Percentiles rank a stretch among this genome's conserved stretches.
Conservation (phyloP, 2,888 invertebrate genomes). For the Frankliniella intonsa region DNA sequence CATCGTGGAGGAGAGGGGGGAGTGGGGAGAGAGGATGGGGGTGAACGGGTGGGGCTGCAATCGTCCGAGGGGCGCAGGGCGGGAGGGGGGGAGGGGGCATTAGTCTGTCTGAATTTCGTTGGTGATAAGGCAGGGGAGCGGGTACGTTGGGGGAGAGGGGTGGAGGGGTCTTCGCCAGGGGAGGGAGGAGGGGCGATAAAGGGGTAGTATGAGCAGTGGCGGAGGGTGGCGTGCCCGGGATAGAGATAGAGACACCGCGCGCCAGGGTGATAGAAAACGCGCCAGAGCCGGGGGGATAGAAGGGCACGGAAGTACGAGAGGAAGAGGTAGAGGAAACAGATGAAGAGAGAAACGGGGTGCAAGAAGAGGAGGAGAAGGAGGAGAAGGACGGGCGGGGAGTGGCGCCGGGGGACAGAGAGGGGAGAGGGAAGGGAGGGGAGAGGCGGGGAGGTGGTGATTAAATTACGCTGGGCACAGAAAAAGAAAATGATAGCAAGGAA, state of each 20-base stretch:
- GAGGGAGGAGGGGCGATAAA: neutral
- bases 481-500: slow-evolving; percentile 24
- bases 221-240: neutral
- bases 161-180: neutral
- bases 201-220: neutral
- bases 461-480: slow-evolving; percentile 22
- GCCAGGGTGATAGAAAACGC: neutral
- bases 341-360: neutral
- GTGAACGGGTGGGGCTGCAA: neutral
- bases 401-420: neutral
- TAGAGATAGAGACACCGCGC: neutral
- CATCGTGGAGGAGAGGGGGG: neutral
- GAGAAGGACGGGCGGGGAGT: neutral
- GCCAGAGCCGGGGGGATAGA: neutral
- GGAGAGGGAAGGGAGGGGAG: neutral
- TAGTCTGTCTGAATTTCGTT: slow-evolving; percentile 24
- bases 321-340: neutral
- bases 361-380: neutral
- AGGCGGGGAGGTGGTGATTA: slow-evolving; percentile 6
- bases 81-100: neutral
- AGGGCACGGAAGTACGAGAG: neutral
- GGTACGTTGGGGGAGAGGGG: neutral
- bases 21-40: neutral
- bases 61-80: neutral
- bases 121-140: slow-evolving; percentile 8